Percentiles rank a stretch among this genome's conserved stretches.
Evolutionary conservation across 2,888 invertebrate species (phyloP).

Genomic region (Rhabditoides inermis): DNA sequence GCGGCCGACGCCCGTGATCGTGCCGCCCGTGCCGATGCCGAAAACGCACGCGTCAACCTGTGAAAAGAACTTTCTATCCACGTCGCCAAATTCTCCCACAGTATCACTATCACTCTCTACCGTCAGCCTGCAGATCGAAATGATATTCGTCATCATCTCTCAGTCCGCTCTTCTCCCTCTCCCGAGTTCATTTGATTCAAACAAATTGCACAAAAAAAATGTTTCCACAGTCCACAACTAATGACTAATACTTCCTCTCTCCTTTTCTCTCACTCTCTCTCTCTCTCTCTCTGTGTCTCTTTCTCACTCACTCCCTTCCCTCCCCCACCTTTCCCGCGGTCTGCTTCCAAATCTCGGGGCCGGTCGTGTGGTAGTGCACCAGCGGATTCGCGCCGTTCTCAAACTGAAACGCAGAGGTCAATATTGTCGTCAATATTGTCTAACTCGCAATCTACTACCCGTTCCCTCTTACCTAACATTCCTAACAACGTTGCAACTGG

Average conservation of each 20-base stretch:
- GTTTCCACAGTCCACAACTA: no score
- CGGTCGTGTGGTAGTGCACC: slow-evolving; percentile 47
- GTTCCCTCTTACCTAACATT: no score
- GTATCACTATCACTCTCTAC: neutral
- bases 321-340: slow-evolving; percentile 34
- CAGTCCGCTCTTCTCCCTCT: no score
- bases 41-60: slow-evolving; percentile 42
- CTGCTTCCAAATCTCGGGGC: slow-evolving; percentile 50
- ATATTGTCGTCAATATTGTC: no score
- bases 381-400: slow-evolving; percentile 46
- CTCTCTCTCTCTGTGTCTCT: neutral
- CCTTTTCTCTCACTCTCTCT: neutral
- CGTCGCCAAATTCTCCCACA: neutral
- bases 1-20: slow-evolving; percentile 46
- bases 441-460: no score
- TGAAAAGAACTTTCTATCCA: neutral
- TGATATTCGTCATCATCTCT: no score
- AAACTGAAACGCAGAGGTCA: no score
- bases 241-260: neutral
- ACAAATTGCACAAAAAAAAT: no score
- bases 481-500: no score
- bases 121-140: no score
- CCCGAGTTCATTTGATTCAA: no score
- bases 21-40: slow-evolving; percentile 48
- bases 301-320: neutral